A percentile compares a stretch with the other conserved stretches of the same genome.
Conservation (phyloP, 2,888 invertebrate species). For the Ennomos erosarius region DNA sequence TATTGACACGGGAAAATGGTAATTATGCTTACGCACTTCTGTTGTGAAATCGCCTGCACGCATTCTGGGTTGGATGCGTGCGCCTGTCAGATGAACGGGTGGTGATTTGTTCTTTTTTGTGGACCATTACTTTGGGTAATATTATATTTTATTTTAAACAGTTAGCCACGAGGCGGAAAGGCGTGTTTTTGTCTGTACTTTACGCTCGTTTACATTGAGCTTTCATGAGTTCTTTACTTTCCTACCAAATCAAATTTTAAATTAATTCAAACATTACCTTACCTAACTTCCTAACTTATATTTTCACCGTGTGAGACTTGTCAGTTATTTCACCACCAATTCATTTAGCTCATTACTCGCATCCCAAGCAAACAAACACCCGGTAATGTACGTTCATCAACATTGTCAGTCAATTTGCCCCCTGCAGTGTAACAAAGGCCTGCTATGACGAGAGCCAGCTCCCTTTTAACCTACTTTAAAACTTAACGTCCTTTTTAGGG, state of each 20-base stretch:
- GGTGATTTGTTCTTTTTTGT: constrained; percentile 29
- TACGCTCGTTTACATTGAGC: background rate
- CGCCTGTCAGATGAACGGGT: constrained; percentile 21
- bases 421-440: constrained; percentile 18
- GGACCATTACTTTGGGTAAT: constrained; percentile 16
- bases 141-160: constrained; percentile 24
- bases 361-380: constrained; percentile 27
- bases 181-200: constrained; percentile 12
- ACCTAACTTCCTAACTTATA: background rate
- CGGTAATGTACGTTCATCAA: constrained; percentile 37
- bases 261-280: too few relatives aligned
- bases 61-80: constrained; percentile 18
- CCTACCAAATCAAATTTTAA: too few relatives aligned
- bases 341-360: constrained; percentile 18
- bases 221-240: background rate
- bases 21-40: constrained; percentile 36
- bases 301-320: background rate
- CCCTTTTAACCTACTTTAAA: too few relatives aligned
- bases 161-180: constrained; percentile 6
- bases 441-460: too few relatives aligned
- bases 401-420: constrained; percentile 37
- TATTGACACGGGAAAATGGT: constrained; percentile 42
- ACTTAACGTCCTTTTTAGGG: too few relatives aligned
- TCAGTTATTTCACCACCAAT: background rate
- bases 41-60: constrained; percentile 12